A percentile compares a stretch with the other conserved stretches of the same genome.
Conservation (phyloP, 2,888 invertebrate genomes). For the Synergus laeviventris region DNA sequence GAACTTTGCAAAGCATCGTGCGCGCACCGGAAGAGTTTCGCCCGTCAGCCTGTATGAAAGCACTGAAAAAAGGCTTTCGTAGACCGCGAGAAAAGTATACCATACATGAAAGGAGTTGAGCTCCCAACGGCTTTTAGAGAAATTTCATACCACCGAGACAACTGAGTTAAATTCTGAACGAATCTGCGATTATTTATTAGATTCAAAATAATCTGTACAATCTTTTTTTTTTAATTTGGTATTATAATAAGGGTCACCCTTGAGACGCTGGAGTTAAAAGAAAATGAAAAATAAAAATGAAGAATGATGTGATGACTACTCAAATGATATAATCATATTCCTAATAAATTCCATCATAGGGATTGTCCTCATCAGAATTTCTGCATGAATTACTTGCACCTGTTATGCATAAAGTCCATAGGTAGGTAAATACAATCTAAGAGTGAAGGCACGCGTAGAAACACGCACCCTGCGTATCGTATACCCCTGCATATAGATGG, state of each 20-base stretch:
- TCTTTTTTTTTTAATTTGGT: too few relatives aligned
- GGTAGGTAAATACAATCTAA: background rate
- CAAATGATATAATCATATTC: background rate
- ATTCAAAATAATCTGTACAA: background rate
- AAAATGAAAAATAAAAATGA: too few relatives aligned
- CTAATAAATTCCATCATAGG: background rate
- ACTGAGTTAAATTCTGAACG: background rate
- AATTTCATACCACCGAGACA: constrained; percentile 2
- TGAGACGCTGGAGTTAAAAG: background rate
- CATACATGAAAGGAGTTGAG: background rate
- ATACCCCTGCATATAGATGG: constrained; percentile 8
- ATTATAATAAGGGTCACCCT: too few relatives aligned
- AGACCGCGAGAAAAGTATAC: constrained; percentile 10
- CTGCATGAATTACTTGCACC: constrained; percentile 2
- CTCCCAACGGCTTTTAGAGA: constrained; percentile 20
- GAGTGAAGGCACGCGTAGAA: constrained; percentile 25
- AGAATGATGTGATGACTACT: background rate
- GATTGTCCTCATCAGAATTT: background rate
- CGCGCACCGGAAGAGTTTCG: constrained; percentile 11
- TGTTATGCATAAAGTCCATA: constrained; percentile 10
- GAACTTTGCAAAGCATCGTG: background rate
- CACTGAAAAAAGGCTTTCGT: constrained; percentile 10
- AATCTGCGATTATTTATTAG: background rate
- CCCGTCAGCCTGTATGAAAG: background rate
- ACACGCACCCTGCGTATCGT: constrained; percentile 1